These are phyloP conservation scores for Anticlea derivata DNA, from an alignment of 2,888 invertebrate genomes.

Conservation along the genomic window DNA sequence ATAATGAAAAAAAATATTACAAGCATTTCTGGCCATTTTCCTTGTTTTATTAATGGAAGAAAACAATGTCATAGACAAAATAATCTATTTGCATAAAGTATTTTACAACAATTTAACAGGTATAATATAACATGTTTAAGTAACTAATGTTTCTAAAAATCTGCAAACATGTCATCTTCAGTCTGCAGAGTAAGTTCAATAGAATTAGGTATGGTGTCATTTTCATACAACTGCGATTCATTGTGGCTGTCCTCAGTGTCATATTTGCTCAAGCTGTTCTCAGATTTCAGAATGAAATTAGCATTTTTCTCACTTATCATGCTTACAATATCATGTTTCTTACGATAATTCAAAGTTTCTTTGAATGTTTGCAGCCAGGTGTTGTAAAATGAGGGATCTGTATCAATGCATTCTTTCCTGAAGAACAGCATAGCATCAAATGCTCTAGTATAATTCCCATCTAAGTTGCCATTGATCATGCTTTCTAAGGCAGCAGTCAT, in stretches of 20 bases:
- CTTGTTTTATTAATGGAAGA: conserved; percentile 30
- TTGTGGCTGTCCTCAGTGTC: conserved; percentile 58
- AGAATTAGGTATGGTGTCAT: conserved; percentile 67
- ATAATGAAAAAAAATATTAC: conserved; percentile 54
- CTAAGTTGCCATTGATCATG: conserved; percentile 63
- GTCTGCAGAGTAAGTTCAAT: conserved; percentile 62
- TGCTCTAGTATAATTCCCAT: conserved; percentile 65
- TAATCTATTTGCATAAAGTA: background rate
- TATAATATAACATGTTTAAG: background rate
- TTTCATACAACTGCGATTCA: conserved; percentile 72
- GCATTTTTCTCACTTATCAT: conserved; percentile 58
- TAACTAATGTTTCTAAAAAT: conserved; percentile 51
- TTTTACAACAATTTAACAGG: background rate
- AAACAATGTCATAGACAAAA: background rate
- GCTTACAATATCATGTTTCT: conserved; percentile 54
- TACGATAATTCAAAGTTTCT: conserved; percentile 51
- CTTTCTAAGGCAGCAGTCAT: conserved; percentile 70
- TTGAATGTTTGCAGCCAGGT: conserved; percentile 69
- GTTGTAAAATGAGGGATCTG: conserved; percentile 65
- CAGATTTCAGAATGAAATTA: conserved; percentile 63
- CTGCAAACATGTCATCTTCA: conserved; percentile 75
- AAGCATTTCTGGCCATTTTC: conserved; percentile 49
- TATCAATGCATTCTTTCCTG: conserved; percentile 62
- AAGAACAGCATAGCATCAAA: conserved; percentile 62
- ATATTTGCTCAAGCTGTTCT: conserved; percentile 62